A percentile compares a stretch with the other conserved stretches of the same genome.
Evolutionary conservation across 2,113 vertebrate genomes (phyloP).

Genomic region (Vicugna pacos): DNA sequence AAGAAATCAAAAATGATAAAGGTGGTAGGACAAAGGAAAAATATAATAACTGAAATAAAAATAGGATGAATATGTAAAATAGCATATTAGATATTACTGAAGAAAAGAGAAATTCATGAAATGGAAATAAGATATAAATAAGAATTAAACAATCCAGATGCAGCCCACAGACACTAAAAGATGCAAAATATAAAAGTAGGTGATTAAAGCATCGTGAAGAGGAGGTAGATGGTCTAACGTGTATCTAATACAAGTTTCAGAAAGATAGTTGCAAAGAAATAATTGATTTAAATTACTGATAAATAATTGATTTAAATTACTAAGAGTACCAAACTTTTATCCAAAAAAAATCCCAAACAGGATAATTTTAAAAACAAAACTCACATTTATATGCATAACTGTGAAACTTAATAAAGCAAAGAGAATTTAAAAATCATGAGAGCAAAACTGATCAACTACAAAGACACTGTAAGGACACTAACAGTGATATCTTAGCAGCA

Average conservation of each 20-base stretch:
- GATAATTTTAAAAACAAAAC: neutral
- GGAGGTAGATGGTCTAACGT: neutral
- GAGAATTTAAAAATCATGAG: neutral
- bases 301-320: neutral
- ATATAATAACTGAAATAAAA: neutral
- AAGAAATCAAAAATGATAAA: neutral
- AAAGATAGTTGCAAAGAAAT: neutral
- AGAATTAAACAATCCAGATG: neutral
- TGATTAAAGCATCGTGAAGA: neutral
- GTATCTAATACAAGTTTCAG: neutral
- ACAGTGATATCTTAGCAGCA: neutral
- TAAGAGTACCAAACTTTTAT: neutral
- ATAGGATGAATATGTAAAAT: neutral
- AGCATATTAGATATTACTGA: neutral
- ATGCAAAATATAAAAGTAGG: neutral
- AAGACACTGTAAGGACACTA: neutral
- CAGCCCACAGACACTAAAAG: neutral
- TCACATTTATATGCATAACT: neutral
- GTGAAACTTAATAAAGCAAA: neutral
- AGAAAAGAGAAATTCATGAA: conserved; percentile 22
- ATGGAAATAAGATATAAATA: neutral
- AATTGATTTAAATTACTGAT: neutral
- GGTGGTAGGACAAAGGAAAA: neutral
- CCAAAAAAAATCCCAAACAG: neutral
- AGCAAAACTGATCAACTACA: neutral